Base-by-base conservation (phyloP, 2,113 vertebrate species). In the Brachypteracias leptosomus region DNA sequence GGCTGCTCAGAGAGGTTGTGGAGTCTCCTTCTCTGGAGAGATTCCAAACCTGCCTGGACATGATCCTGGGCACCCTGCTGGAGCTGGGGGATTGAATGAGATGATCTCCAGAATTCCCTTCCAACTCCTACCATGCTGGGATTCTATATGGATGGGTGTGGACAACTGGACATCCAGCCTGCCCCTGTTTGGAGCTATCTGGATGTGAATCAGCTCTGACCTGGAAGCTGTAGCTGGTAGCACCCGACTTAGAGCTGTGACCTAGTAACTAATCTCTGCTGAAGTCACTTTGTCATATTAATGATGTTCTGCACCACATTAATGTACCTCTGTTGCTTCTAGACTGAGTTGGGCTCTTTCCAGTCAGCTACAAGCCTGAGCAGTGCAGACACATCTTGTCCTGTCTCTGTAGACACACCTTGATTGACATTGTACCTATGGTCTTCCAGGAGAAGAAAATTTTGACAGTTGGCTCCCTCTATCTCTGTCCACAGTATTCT, bases 111-210 rank as follows among this genome's bases (percentile, higher is more conserved):
- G 29, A 54, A 16, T 26, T 54, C 52, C 16, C 29, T 55, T 55
- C 29, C 54, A 55, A 19, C 54, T 29, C 29, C 29, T 55, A 33
- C 29, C 19, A 55, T 55, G 18, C 28, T 55, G 17, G 31, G 54
- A 55, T 55, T 33, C 22, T 38, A 20, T 9, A 17, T 9, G 21
- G 52, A 31, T 33, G 13, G 28, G 7, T 65, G 47, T 1, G 9
- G 77, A 40, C 28, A 66, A 13, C 7, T 0, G 3, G 46, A 19
- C 0, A 0, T 46, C 25, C 66, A 59, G 19, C 21, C 19, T 7
- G 9, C 13, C 22, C 11, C 19, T 84, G n/a, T 70, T 63, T 0
- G 0, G 68, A 67, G 25, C 19, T 25, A 14, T 6, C 24, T 78
- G 52, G 29, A 19, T 42, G 35, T 0, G 4, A 71, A 17, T 22